Evolutionary conservation across 2,888 invertebrate genomes (phyloP), one percentile per base, ranked within the genome.

Genomic region (Geotrupes spiniger): DNA sequence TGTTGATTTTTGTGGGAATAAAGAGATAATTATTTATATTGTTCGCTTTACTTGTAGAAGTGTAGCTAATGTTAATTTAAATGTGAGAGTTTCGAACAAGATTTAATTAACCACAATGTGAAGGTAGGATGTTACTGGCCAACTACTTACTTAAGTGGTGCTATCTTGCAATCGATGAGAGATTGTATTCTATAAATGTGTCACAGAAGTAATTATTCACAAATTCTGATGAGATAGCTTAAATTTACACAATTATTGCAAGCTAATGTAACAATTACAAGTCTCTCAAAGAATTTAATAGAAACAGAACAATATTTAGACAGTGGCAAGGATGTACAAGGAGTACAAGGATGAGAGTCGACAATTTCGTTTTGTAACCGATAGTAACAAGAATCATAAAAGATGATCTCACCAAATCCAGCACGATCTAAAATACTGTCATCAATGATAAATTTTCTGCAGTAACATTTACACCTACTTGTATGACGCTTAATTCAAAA

Each of bases 321-420:
- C 95, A 99, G 57, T 95, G 92, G 74, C 99, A 99, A 75, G 96
- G 92, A 75, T 96, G 98, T 42, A 99, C 81, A 74, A 98, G 85
- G 41, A 90, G 71, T 42, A 98, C 97, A 57, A 99, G 81, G 68
- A 95, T 85, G 56, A 99, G 80, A 28, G 99, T 96, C 46, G 96
- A 95, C 65, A 99, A 82, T 78, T 99, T 99, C 33, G 99, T 99
- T 76, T 99, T 99, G 78, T 92, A 98, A 46, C 99, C 99, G 57
- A 99, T 82, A 39, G 95, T 94, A 56, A 99, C 96, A 52, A 96
- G 78, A 56, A 96, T 82, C 91, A 99, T 99, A 54, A 99, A 80
- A 53, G 89, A 85, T 62, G 93, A 92, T 56, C 96, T 98, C 49
- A 98, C 78, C 56, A 98, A 79, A 73, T 97, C 93, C 77, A 96